A percentile compares a stretch with the other conserved stretches of the same genome.
These are phyloP conservation scores for Catostylus mosaicus DNA, from an alignment of 30 jellyfish, hydroid and myxozoan genomes.

Conservation along the genomic window DNA sequence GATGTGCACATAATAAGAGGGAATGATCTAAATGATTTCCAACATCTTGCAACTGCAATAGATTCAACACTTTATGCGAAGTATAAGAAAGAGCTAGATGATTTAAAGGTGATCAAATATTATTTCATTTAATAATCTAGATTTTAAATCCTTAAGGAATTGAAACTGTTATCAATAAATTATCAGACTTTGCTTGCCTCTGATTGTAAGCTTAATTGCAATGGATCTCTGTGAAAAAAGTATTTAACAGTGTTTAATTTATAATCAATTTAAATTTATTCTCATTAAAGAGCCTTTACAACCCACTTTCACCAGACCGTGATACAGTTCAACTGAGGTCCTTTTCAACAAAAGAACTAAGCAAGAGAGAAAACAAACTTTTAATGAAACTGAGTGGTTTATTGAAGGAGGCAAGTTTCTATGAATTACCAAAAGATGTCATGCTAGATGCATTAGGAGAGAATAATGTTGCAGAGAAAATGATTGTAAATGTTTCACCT, in stretches of 20 bases:
- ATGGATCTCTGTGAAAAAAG: not conserved
- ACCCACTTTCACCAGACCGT: conserved; percentile 73
- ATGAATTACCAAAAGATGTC: conserved; percentile 62
- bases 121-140: not conserved
- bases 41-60: conserved; percentile 47
- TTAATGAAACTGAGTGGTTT: not conserved
- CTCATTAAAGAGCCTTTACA: conserved; percentile 65
- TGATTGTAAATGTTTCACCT: conserved; percentile 58
- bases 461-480: conserved; percentile 63
- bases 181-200: not conserved
- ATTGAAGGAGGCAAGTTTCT: conserved; percentile 63
- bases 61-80: conserved; percentile 45
- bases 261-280: conserved; percentile 1
- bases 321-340: conserved; percentile 76
- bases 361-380: conserved; percentile 40
- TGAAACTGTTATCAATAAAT: too few relatives aligned
- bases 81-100: conserved; percentile 42
- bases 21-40: conserved; percentile 26
- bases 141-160: too few relatives aligned
- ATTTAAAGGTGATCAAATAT: conserved; percentile 26
- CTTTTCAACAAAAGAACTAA: conserved; percentile 41
- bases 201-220: not conserved
- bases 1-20: conserved; percentile 25
- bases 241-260: too few relatives aligned
- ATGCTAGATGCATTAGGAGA: conserved; percentile 72